Evolutionary conservation across 2,797 vertebrate species (phyloP).

Genomic region (Rhadinocentrus ornatus): DNA sequence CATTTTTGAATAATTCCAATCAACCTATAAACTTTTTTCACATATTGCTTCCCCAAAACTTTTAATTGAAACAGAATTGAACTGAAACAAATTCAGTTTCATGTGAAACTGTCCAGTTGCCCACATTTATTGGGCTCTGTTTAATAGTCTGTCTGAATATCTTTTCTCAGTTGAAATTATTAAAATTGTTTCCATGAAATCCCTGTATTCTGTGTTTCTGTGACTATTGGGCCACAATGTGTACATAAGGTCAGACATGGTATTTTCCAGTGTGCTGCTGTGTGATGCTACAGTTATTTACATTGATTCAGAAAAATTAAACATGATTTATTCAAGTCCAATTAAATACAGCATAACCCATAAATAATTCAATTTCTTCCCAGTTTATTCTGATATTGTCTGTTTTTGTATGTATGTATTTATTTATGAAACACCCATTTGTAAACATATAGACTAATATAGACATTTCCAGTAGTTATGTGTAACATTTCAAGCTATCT

Average conservation of each 20-base stretch:
- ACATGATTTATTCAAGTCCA: not conserved
- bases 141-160: not conserved
- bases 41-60: conserved; percentile 4
- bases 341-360: not conserved
- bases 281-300: too few relatives aligned
- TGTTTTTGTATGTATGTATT: not conserved
- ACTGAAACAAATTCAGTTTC: not conserved
- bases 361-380: not conserved
- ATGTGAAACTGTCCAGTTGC: not conserved
- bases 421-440: not conserved
- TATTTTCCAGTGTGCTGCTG: not conserved
- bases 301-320: too few relatives aligned
- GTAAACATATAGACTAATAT: too few relatives aligned
- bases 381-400: not conserved
- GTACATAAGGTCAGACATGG: not conserved
- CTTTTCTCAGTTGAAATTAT: not conserved
- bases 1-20: not conserved
- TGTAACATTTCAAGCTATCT: too few relatives aligned
- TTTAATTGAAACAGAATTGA: not conserved
- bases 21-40: conserved; percentile 10
- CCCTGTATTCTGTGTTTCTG: not conserved
- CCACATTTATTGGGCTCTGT: not conserved
- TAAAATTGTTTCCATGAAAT: not conserved
- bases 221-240: not conserved
- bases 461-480: too few relatives aligned